These are phyloP conservation scores for Stramonita haemastoma DNA, from an alignment of 2,888 invertebrate species.

Conservation along the genomic window DNA sequence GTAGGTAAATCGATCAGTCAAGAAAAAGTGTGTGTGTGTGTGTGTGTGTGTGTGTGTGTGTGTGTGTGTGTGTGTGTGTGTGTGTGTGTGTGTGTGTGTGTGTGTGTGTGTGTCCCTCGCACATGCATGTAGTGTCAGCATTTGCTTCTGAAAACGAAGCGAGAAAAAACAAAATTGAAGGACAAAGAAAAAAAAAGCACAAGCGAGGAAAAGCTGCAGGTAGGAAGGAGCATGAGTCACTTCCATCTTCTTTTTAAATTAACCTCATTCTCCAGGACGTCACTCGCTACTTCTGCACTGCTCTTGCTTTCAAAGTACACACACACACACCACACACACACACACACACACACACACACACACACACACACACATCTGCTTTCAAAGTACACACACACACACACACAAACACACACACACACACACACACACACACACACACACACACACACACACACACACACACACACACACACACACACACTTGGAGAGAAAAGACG, in stretches of 20 bases:
- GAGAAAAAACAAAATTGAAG: too few relatives aligned
- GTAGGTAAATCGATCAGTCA: too few relatives aligned
- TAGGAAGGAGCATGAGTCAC: not conserved
- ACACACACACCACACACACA: not conserved
- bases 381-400: too few relatives aligned
- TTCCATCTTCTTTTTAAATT: not conserved
- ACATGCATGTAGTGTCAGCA: too few relatives aligned
- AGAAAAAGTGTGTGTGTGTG: not conserved
- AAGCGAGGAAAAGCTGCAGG: too few relatives aligned
- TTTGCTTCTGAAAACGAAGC: too few relatives aligned
- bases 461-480: not conserved
- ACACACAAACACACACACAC: not conserved
- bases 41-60: slow-evolving; percentile 10
- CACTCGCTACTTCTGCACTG: not conserved
- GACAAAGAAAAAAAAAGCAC: too few relatives aligned
- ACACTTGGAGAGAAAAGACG: not conserved
- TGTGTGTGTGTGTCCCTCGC: too few relatives aligned
- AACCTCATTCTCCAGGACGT: too few relatives aligned
- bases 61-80: slow-evolving; percentile 10
- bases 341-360: slow-evolving; percentile 1
- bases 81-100: slow-evolving; percentile 9
- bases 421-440: not conserved
- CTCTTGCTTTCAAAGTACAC: slow-evolving; percentile 12
- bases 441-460: not conserved
- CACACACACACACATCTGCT: too few relatives aligned